A percentile compares a stretch with the other conserved stretches of the same genome.
Conservation (phyloP, 35 echinoderm and acorn worm species). For the Stichopus chloronotus region DNA sequence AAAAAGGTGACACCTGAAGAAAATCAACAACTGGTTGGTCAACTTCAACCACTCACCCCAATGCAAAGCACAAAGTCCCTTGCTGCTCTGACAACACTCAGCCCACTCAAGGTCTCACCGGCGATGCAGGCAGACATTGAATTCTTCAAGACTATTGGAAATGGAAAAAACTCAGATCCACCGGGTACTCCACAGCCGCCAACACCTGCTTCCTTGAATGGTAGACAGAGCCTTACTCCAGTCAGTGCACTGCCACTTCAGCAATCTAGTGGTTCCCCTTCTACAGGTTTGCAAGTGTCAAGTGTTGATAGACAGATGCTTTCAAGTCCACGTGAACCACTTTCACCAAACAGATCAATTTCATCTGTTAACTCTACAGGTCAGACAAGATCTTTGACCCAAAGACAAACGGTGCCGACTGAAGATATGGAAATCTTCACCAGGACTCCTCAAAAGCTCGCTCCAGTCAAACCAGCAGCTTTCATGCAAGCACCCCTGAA, state of each 20-base stretch:
- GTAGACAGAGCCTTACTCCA: background rate
- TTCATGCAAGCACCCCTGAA: background rate
- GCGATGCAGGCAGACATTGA: background rate
- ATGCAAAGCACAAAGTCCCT: background rate
- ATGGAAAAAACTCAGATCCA: background rate
- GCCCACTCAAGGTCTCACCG: background rate
- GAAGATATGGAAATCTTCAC: slow-evolving; percentile 16
- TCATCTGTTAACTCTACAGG: background rate
- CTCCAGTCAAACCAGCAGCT: background rate
- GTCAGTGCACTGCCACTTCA: background rate
- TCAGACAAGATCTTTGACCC: background rate
- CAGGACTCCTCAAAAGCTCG: background rate
- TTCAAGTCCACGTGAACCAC: background rate
- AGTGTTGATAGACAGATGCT: background rate
- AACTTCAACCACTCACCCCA: background rate
- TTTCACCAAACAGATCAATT: background rate
- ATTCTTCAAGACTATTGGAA: slow-evolving; percentile 9
- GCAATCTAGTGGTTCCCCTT: background rate
- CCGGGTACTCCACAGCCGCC: background rate
- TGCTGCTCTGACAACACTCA: background rate
- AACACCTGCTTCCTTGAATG: background rate
- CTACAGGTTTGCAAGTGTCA: background rate
- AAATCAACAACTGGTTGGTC: background rate
- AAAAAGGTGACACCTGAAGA: background rate
- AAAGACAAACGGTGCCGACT: background rate